Evolutionary conservation across 2,113 vertebrate species (phyloP), one percentile per base, ranked within the genome.

Genomic region (Nerophis lumbriciformis): DNA sequence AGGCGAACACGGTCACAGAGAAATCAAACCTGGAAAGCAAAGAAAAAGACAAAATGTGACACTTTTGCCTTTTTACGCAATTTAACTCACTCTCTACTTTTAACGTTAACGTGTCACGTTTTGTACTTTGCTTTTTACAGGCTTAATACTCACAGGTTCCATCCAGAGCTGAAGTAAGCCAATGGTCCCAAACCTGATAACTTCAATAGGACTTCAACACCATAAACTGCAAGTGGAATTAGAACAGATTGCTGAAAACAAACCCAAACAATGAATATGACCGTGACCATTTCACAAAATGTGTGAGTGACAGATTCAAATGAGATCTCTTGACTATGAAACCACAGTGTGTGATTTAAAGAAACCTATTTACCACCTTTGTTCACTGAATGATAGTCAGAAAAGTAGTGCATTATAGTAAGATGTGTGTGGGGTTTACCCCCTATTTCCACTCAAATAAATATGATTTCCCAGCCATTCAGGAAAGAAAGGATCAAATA

Each of bases 131-230:
- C 51, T 51, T 6, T 54, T 12, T 55, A 42, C 45, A 6, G 38
- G 35, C 6, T 58, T 38, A 44, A 67, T 75, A 95, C 95, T 93
- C 76, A 99, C 97, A 98, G 89, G 79, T 99, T 97, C 97, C 97
- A 99, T 1, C 95, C 95, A 0, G 95, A 98, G 71, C 94, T 95
- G 87, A 98, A 92, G 85, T 99, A 99, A 55, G 93, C 91, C 13
- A 95, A 38, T 0, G 95, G 97, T 8, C 96, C 97, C 85, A 99
- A 84, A 49, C 97, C 97, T 0, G 93, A 91, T 48, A 94, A 89
- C 85, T 99, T 98, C 82, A 99, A 76, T 66, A 98, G 87, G 63
- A 98, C 92, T 84, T 99, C 97, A 56, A 94, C 92, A 0, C 93
- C 96, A 39, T 98, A 99, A 75, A 91, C 90, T 91, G 44, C 57